Evolutionary conservation across 2,888 invertebrate species (phyloP).

Genomic region (Dynastes tityus): DNA sequence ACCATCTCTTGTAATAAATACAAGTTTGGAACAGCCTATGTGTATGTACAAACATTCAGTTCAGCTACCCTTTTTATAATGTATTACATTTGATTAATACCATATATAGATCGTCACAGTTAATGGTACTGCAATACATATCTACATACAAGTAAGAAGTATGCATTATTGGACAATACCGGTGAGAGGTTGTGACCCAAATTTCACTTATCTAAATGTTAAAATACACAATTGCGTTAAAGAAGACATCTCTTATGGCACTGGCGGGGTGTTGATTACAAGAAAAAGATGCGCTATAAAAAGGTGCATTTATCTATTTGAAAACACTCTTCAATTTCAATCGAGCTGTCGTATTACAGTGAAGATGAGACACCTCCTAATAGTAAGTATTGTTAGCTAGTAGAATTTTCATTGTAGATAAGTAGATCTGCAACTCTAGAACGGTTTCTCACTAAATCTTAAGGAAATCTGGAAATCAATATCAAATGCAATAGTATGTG

Average conservation of each 20-base stretch:
- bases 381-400: conserved; percentile 62
- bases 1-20: too few species aligned
- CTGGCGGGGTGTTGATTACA: conserved; percentile 64
- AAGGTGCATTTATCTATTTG: conserved; percentile 59
- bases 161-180: conserved; percentile 47
- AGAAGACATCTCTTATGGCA: conserved; percentile 62
- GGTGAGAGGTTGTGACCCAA: conserved; percentile 68
- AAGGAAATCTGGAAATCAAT: too few species aligned
- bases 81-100: conserved; percentile 6
- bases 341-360: conserved; percentile 57
- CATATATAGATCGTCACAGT: conserved; percentile 35
- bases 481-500: too few species aligned
- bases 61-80: conserved; percentile 16
- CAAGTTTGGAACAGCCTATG: too few species aligned
- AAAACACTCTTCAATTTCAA: conserved; percentile 58
- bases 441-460: too few species aligned
- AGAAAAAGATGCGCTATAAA: conserved; percentile 63
- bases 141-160: conserved; percentile 27
- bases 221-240: conserved; percentile 59
- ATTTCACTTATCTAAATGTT: conserved; percentile 69
- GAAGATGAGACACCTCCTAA: conserved; percentile 65
- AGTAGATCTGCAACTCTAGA: too few species aligned
- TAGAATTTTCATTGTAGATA: neutral
- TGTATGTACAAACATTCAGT: neutral
- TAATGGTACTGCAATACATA: conserved; percentile 21